These are phyloP conservation scores for Nothoprocta pentlandii DNA, from an alignment of 2,113 vertebrate species.

Conservation along the genomic window DNA sequence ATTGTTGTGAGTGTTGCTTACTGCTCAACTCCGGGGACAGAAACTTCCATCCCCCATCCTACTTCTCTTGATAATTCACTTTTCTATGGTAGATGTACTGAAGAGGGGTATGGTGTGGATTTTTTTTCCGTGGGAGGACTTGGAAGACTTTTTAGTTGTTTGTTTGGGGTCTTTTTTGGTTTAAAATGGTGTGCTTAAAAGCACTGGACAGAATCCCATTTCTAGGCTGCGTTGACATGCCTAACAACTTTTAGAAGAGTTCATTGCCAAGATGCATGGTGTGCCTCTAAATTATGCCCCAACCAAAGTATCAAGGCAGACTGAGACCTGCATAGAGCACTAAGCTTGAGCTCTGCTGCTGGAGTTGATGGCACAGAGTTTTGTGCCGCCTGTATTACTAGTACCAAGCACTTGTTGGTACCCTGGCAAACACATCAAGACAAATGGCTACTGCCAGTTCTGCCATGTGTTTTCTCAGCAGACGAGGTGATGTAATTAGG, in stretches of 20 bases:
- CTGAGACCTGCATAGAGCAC: background rate
- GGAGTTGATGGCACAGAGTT: background rate
- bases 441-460: background rate
- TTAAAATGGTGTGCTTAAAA: background rate
- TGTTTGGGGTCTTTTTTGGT: background rate
- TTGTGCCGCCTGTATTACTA: background rate
- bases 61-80: background rate
- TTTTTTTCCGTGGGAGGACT: background rate
- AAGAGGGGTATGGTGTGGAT: background rate
- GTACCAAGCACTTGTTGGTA: background rate
- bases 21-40: background rate
- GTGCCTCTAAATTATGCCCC: background rate
- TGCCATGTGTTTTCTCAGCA: background rate
- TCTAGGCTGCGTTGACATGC: background rate
- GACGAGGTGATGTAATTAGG: background rate
- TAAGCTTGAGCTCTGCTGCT: background rate
- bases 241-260: background rate
- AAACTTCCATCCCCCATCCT: background rate
- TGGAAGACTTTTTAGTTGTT: background rate
- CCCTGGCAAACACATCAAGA: background rate
- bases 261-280: background rate
- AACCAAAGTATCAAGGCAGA: background rate
- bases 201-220: background rate
- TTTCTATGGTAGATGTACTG: background rate
- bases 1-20: slow-evolving; percentile 89